Evolutionary conservation across 2,797 vertebrate genomes (phyloP), one percentile per base, ranked within the genome.

Genomic region (Pogonophryne albipinna): DNA sequence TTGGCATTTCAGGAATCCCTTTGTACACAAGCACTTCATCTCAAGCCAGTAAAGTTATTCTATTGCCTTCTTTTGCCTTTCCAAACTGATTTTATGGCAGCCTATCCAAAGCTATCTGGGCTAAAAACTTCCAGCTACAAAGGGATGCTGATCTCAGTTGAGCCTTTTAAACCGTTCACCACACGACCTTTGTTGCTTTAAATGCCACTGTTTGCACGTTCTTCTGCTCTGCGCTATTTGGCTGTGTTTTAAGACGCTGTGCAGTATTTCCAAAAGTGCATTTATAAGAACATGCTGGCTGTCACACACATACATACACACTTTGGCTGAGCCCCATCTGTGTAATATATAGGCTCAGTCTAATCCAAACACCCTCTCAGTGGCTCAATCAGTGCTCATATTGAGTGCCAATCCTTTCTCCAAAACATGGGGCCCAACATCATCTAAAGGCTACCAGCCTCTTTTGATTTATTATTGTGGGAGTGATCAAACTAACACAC

Each of bases 1-100:
- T 55, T 89, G 83, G 83, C 89, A 91, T 91, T 87, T 85, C 66
- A 82, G 87, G 88, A 92, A 92, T 93, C 78, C 80, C 87, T 92
- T 92, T 93, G 89, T 89, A 86, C 86, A 86, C 27, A 74, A 80
- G 68, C 75, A 71, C 72, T 91, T 92, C 81, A 87, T 89, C 85
- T 84, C 65, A 47, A 80, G 85, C 85, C 88, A 90, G 73, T 84
- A 89, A 88, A 87, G 69, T 72, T 66, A 49, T 64, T 82, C 61
- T 64, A 19, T 75, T 76, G 73, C 80, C 70, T 76, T 62, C 50
- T 79, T 74, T 82, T 71, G 50, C 69, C 82, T 69, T 77, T 81
- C 51, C 71, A 68, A 74, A 56, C 59, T n/a, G 69, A 70, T 79
- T 87, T 86, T 81, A 87, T 79, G 72, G 79, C 78, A 70, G 69